Percentiles rank a stretch among this genome's conserved stretches.
phyloP scores from a whole-genome alignment of 2,797 vertebrate genomes.

The Masticophis lateralis region DNA sequence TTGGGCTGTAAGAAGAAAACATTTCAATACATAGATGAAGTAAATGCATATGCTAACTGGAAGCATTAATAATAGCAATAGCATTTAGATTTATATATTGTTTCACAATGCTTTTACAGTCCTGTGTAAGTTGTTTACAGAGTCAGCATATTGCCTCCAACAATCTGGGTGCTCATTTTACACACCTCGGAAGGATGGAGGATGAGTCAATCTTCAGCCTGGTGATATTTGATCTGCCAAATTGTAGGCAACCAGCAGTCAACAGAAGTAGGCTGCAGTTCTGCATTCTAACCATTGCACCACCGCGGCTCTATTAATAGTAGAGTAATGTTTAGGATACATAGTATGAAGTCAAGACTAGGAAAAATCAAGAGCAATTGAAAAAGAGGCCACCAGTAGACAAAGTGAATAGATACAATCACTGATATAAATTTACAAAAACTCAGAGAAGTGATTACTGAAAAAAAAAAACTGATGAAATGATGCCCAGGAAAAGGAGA shows the following conservation, averaged over 20 bases:
- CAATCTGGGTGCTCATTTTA: too few relatives aligned
- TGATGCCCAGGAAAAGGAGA: background rate
- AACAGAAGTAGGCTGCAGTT: too few relatives aligned
- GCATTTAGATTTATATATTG: too few relatives aligned
- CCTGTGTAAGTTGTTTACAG: too few relatives aligned
- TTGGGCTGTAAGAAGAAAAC: background rate
- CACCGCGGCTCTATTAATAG: background rate
- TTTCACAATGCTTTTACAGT: too few relatives aligned
- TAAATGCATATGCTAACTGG: background rate
- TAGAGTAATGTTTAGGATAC: background rate
- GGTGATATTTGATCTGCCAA: too few relatives aligned
- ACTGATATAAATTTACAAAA: background rate
- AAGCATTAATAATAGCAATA: background rate
- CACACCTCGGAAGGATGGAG: too few relatives aligned
- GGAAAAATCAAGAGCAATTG: background rate
- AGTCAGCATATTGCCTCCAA: too few relatives aligned
- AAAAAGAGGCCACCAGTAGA: background rate
- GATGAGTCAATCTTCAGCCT: too few relatives aligned
- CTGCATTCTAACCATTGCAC: too few relatives aligned
- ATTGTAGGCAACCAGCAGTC: too few relatives aligned
- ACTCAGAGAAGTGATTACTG: background rate
- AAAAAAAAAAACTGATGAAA: background rate
- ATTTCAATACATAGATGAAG: background rate
- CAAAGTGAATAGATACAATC: background rate
- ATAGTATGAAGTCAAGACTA: background rate